Conservation (phyloP, 2,113 vertebrate species). For the Nibea albiflora region DNA sequence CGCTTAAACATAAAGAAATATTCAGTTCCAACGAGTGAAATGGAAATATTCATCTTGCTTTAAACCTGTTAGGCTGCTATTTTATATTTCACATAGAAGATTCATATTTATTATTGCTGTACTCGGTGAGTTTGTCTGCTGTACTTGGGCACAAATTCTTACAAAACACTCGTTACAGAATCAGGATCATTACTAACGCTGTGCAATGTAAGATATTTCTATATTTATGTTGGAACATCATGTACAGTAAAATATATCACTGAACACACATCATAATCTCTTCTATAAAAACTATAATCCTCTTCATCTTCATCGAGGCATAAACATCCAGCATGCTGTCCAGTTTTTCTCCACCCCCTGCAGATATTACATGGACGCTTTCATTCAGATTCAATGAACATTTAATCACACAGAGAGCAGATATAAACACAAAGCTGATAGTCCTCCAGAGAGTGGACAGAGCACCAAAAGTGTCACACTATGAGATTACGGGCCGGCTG, state of each 20-base stretch:
- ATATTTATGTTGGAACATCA: slow-evolving; percentile 18
- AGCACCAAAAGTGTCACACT: slow-evolving; percentile 6
- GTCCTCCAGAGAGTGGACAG: slow-evolving; percentile 28
- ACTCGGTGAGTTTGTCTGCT: neutral
- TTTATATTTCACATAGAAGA: neutral
- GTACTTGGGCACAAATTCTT: neutral
- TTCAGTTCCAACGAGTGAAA: neutral
- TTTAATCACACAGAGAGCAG: slow-evolving; percentile 60
- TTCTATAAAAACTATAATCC: slow-evolving; percentile 55
- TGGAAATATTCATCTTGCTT: slow-evolving; percentile 16
- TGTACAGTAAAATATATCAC: slow-evolving; percentile 21
- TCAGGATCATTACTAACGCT: neutral
- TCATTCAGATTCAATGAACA: slow-evolving; percentile 61
- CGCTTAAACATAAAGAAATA: slow-evolving; percentile 38
- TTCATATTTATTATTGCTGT: neutral
- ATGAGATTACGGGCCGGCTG: slow-evolving; percentile 14
- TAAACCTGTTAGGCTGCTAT: neutral
- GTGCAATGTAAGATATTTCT: neutral
- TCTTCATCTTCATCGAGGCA: slow-evolving; percentile 59
- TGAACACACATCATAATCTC: slow-evolving; percentile 48
- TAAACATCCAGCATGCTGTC: slow-evolving; percentile 50
- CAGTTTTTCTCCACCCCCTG: slow-evolving; percentile 47
- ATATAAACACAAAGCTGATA: slow-evolving; percentile 37
- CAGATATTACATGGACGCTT: slow-evolving; percentile 48
- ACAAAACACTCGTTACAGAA: neutral